Evolutionary conservation across 2,797 vertebrate genomes (phyloP), one percentile per base, ranked within the genome.

Genomic region (Meda fulgida): DNA sequence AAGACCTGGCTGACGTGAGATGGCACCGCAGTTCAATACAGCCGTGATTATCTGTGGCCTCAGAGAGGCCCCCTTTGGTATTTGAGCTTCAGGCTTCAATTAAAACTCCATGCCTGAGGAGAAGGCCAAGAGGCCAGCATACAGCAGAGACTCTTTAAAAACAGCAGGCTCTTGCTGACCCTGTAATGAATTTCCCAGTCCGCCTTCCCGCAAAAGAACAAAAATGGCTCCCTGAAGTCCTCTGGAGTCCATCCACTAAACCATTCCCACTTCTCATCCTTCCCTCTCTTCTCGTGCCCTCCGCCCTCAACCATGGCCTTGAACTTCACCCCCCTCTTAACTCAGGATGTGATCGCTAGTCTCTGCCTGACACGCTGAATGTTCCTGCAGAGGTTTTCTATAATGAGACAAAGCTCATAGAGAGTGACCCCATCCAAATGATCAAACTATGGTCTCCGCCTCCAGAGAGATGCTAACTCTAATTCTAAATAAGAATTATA

Each of bases 321-420:
- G 91, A 91, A 89, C 86, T 81, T 73, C 1, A 81, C 77, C 82
- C 85, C 85, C 81, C 85, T 89, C 89, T 73, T 2, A 65, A 65
- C 84, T 58, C 89, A 89, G 91, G 90, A 91, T 83, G 84, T 93
- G 92, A 93, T 91, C 91, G 88, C 84, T 89, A 40, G 21, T n/a
- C 72, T 66, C 70, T 75, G 51, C 21, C 71, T 73, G 38, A 84
- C 89, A 89, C 82, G 81, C 85, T 90, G 92, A 91, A 89, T 90
- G 90, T 87, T 93, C 92, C 93, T 94, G 92, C 90, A 87, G 92
- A 93, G 93, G 89, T 89, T 90, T 89, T 43, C 86, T 89, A 89
- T 91, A 91, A 93, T 86, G 88, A 92, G 90, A 93, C 90, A 84
- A 90, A 93, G 92, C 94, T 93, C 92, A 93, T 91, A 95, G 89